Base-by-base conservation (phyloP, 2,113 vertebrate genomes). In the Otocyon megalotis region DNA sequence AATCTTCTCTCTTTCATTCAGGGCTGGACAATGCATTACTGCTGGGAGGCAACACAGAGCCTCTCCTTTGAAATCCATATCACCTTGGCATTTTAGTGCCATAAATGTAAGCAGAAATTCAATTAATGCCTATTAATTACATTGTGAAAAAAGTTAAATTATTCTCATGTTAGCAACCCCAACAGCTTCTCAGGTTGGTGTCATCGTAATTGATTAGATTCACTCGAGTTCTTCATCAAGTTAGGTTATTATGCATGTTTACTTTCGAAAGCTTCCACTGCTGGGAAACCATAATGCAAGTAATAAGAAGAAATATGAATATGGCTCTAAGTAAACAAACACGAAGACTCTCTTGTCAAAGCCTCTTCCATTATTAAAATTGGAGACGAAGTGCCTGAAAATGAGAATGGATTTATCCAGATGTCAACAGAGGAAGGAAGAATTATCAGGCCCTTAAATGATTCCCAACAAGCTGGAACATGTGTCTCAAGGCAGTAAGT, bases 361-460 rank as follows among this genome's bases (percentile, higher is more conserved):
- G 67, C 54, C 72, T 97, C 50, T 94, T 93, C 87, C 50, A 8
- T 96, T 95, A 97, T 95, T 97, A 95, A 97, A 95, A 97, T 35
- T 83, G 87, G 58, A 96, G 90, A 92, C 76, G 94, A 97, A 97
- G 83, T 96, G 84, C 37, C 83, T 92, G 84, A 94, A 97, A 98
- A 96, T 84, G 32, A 98, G 92, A 97, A 98, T 93, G 95, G 84
- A 96, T 98, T 96, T 97, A 93, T 97, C 92, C 76, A 97, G 89
- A 96, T 96, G 95, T 97, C 96, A 95, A 93, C 92, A 97, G 53
- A 93, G 63, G 71, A 94, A 83, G 43, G 26, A 32, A 96, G 89
- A 92, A 96, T 96, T 96, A 96, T 30, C 82, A 93, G 88, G 63
- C 65, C 88, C 67, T 88, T 92, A 95, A 94, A 97, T 97, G 79